A percentile compares a stretch with the other conserved stretches of the same genome.
Evolutionary conservation across 1,140 invertebrate genomes (phyloP).

Genomic region (Psix sp.): DNA sequence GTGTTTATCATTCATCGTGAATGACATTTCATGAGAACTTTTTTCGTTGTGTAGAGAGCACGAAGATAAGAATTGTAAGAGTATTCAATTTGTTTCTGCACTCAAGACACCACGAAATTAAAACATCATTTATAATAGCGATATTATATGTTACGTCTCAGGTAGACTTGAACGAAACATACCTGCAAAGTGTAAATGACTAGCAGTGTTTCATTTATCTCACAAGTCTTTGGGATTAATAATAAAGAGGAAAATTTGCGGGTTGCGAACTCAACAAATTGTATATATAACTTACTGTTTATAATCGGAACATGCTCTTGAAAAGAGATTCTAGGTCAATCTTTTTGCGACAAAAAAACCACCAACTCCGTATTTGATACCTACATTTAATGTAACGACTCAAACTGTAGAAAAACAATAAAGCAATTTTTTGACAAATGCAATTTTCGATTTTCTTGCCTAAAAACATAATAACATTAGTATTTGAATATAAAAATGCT

Average conservation of each 20-base stretch:
- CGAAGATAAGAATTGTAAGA: background rate
- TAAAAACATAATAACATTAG: too few relatives aligned
- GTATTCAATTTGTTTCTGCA: too few relatives aligned
- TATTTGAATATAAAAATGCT: too few relatives aligned
- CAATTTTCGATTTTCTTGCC: too few relatives aligned
- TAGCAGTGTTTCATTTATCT: background rate
- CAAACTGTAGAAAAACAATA: constrained; percentile 1
- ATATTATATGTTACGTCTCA: too few relatives aligned
- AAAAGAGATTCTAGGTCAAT: background rate
- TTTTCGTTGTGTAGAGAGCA: background rate
- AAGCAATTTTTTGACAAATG: background rate
- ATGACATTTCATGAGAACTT: too few relatives aligned
- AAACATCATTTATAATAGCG: too few relatives aligned
- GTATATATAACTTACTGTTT: background rate
- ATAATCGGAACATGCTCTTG: background rate
- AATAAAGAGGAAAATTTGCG: too few relatives aligned
- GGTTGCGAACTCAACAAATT: background rate
- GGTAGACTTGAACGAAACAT: background rate
- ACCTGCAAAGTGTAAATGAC: background rate
- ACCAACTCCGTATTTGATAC: background rate
- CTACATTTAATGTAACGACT: background rate
- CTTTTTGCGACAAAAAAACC: background rate
- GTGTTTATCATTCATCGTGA: too few relatives aligned
- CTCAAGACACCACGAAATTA: too few relatives aligned
- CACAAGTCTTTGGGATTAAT: background rate